A percentile compares a stretch with the other conserved stretches of the same genome.
Conservation (phyloP, 2,797 vertebrate genomes). For the Aldrovandia affinis region DNA sequence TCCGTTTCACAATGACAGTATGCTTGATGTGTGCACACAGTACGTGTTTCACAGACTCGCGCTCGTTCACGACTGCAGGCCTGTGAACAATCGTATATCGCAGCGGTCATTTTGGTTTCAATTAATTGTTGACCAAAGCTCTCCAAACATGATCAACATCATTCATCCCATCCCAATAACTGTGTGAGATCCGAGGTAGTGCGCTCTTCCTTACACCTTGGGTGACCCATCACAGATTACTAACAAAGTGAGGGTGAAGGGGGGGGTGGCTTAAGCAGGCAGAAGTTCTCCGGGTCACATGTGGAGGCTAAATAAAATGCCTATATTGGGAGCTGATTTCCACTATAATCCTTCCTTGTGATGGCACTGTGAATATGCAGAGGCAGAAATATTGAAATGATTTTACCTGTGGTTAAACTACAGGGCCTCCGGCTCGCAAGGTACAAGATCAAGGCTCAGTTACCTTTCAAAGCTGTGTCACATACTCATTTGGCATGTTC, state of each 20-base stretch:
- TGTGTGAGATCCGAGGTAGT: not conserved
- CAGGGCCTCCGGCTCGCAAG: not conserved
- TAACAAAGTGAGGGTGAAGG: not conserved
- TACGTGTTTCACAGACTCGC: not conserved
- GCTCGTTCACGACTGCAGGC: not conserved
- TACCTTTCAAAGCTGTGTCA: not conserved
- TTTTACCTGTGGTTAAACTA: not conserved
- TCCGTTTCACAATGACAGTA: too few species aligned
- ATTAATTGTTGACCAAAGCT: not conserved
- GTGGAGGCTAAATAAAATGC: not conserved
- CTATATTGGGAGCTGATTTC: not conserved
- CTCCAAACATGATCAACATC: not conserved
- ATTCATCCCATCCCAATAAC: not conserved
- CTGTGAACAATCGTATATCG: not conserved
- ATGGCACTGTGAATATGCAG: not conserved
- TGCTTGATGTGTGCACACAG: too few species aligned
- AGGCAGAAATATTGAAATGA: not conserved
- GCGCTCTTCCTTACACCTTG: not conserved
- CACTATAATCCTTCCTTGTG: constrained; percentile 22
- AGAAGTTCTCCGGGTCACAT: not conserved
- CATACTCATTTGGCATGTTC: not conserved
- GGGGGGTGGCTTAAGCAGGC: not conserved
- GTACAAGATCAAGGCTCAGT: not conserved
- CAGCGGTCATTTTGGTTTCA: not conserved
- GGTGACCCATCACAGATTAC: not conserved